Percentiles rank a stretch among this genome's conserved stretches.
Evolutionary conservation across 2,113 vertebrate genomes (phyloP).

Genomic region (Sula dactylatra): DNA sequence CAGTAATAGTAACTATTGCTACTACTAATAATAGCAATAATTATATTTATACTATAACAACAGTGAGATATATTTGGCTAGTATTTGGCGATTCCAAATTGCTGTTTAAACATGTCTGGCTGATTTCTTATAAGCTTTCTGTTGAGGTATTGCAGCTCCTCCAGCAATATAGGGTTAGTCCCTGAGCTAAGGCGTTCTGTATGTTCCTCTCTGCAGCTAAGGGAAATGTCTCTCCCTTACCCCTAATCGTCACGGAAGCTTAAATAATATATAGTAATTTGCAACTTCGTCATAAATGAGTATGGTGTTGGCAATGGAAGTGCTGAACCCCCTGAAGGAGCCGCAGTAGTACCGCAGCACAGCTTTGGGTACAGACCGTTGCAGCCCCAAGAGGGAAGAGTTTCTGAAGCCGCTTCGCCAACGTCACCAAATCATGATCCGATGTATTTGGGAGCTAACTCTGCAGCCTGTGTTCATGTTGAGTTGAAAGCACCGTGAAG

Average conservation of each 20-base stretch:
- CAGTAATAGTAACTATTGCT: neutral
- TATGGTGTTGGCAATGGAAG: neutral
- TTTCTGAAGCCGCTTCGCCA: neutral
- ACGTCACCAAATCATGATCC: neutral
- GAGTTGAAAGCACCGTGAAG: neutral
- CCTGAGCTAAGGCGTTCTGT: neutral
- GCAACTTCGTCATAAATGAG: neutral
- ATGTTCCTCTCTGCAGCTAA: neutral
- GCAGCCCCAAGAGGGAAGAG: neutral
- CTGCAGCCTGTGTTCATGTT: neutral
- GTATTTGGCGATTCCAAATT: constrained; percentile 41
- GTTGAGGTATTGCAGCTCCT: neutral
- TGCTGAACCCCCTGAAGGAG: neutral
- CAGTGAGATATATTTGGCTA: neutral
- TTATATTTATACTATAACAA: constrained; percentile 33
- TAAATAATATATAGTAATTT: neutral
- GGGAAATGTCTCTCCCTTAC: neutral
- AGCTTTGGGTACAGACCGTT: fast-evolving
- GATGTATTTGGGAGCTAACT: neutral
- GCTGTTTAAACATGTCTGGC: neutral
- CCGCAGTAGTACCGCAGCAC: neutral
- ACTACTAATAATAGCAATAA: constrained; percentile 27
- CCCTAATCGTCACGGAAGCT: neutral
- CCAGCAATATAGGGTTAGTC: neutral
- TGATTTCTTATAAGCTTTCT: neutral